Evolutionary conservation across 2,888 invertebrate genomes (phyloP).

Genomic region (Zaprionus obscuricornis): DNA sequence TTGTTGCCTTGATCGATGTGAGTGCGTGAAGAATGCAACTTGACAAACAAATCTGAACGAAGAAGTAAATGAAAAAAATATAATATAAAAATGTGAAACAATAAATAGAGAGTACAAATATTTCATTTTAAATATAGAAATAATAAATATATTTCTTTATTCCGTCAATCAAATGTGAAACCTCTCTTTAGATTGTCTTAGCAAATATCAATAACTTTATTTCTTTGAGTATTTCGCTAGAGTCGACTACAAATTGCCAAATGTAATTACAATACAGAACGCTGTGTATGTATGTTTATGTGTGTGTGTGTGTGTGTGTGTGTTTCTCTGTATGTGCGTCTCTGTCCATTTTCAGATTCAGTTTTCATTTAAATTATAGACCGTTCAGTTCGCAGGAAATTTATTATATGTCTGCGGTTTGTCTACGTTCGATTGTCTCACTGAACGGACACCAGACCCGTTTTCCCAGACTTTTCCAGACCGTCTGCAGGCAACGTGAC

Average conservation of each 20-base stretch:
- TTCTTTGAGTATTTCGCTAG: too few species aligned
- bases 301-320: too few species aligned
- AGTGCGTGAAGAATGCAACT: constrained; percentile 49
- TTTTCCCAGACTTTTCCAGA: constrained; percentile 31
- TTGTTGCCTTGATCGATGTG: constrained; percentile 56
- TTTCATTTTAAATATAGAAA: too few species aligned
- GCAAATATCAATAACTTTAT: too few species aligned
- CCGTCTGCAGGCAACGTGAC: constrained; percentile 31
- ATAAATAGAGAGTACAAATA: too few species aligned
- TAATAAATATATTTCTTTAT: too few species aligned
- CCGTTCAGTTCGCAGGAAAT: constrained; percentile 58
- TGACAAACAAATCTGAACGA: too few species aligned
- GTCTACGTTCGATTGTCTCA: constrained; percentile 47
- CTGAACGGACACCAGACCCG: constrained; percentile 24
- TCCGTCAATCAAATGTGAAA: too few species aligned
- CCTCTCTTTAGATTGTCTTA: too few species aligned
- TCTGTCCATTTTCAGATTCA: constrained; percentile 29
- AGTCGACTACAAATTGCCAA: constrained; percentile 32
- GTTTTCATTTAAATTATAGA: constrained; percentile 54
- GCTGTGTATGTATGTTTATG: not conserved
- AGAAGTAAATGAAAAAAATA: constrained; percentile 34
- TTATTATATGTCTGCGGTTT: constrained; percentile 64
- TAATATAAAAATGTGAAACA: constrained; percentile 8
- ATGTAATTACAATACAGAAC: constrained; percentile 40
- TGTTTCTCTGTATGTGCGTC: too few species aligned